Evolutionary conservation across 2,797 vertebrate species (phyloP).

Genomic region (Eospalax fontanierii): DNA sequence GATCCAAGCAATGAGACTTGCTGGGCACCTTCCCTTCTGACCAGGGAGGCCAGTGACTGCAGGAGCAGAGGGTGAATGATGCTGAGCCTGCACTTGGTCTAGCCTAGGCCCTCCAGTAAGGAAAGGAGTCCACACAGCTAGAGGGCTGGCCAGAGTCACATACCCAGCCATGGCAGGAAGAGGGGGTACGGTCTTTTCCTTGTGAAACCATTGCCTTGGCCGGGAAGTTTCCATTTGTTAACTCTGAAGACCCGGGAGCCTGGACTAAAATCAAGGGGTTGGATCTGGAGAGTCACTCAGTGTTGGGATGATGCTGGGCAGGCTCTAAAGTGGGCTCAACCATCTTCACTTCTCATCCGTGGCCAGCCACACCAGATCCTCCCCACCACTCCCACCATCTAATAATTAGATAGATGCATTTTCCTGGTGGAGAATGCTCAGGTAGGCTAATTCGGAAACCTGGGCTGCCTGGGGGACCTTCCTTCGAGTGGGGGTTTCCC

Average conservation of each 20-base stretch:
- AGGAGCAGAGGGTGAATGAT: accelerated
- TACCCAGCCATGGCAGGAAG: not conserved
- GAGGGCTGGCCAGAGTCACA: accelerated
- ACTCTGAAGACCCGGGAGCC: too few relatives aligned
- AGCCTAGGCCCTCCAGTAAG: not conserved
- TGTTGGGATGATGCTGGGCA: not conserved
- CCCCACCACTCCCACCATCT: not conserved
- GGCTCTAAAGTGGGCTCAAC: not conserved
- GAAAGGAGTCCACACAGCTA: accelerated
- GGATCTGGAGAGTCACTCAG: not conserved
- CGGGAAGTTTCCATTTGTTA: too few relatives aligned
- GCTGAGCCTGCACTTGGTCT: not conserved
- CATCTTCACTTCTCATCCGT: not conserved
- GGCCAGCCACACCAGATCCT: not conserved
- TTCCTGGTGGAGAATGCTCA: not conserved
- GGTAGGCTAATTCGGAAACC: not conserved
- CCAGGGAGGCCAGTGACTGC: accelerated
- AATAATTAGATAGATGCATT: not conserved
- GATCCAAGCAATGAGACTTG: accelerated
- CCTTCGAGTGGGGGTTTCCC: not conserved
- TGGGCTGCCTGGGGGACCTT: accelerated
- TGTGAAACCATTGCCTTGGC: not conserved
- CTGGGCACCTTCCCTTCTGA: accelerated
- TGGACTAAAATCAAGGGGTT: too few relatives aligned
- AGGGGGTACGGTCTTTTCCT: not conserved